Evolutionary conservation across 2,113 vertebrate species (phyloP).

Genomic region (Gavialis gangeticus): DNA sequence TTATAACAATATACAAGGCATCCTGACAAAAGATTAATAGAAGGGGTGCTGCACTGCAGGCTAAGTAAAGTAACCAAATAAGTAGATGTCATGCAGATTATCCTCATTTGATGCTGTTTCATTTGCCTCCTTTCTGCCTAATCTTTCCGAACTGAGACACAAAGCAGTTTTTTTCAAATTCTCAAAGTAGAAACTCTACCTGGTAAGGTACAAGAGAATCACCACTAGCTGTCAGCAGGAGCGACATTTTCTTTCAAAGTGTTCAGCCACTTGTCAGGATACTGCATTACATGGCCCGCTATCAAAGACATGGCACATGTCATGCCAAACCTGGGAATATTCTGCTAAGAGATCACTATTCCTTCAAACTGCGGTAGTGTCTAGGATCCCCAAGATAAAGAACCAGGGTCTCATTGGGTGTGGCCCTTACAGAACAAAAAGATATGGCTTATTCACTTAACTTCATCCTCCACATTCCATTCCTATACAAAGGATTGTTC

Average conservation of each 20-base stretch:
- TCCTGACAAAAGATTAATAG: slow-evolving; percentile 71
- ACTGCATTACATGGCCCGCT: slow-evolving; percentile 3
- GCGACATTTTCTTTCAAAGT: slow-evolving; percentile 55
- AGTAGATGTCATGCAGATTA: slow-evolving; percentile 71
- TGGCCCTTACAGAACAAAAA: neutral
- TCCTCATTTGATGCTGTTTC: slow-evolving; percentile 57
- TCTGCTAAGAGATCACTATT: slow-evolving; percentile 19
- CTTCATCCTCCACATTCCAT: neutral
- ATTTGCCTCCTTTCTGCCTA: slow-evolving; percentile 41
- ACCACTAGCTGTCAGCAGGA: slow-evolving; percentile 65
- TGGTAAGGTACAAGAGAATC: slow-evolving; percentile 54
- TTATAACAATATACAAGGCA: slow-evolving; percentile 48
- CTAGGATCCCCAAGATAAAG: neutral
- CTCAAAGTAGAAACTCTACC: slow-evolving; percentile 57
- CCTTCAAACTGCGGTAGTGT: neutral
- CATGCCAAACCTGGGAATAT: neutral
- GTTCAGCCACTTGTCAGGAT: slow-evolving; percentile 34
- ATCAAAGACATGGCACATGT: slow-evolving; percentile 18
- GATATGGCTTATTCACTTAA: neutral
- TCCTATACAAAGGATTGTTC: neutral
- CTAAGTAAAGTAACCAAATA: slow-evolving; percentile 66
- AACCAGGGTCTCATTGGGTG: neutral
- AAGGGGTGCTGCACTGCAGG: slow-evolving; percentile 53
- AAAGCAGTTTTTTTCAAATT: slow-evolving; percentile 70
- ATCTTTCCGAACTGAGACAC: slow-evolving; percentile 50